Evolutionary conservation across 2,113 vertebrate species (phyloP).

Genomic region (Marmota monax): DNA sequence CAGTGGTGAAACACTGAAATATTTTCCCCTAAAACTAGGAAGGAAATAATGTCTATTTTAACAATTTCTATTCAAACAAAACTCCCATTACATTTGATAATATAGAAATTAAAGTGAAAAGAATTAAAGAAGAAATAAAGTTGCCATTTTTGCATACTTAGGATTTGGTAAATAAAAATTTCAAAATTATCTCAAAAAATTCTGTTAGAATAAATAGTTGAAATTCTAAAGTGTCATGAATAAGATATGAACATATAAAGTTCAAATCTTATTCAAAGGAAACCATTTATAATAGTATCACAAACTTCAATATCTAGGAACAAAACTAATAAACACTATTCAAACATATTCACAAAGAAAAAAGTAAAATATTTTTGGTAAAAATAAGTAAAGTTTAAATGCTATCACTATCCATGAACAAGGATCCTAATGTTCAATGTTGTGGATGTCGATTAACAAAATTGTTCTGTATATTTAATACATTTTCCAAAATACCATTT

Average conservation of each 20-base stretch:
- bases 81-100: neutral
- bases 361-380: neutral
- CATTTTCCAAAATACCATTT: neutral
- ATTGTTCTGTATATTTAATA: neutral
- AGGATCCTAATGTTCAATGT: neutral
- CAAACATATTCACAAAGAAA: neutral
- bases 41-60: neutral
- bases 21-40: neutral
- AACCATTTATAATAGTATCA: neutral
- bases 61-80: neutral
- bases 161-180: neutral
- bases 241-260: neutral
- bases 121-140: neutral
- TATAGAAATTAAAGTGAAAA: neutral
- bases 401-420: neutral
- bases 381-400: neutral
- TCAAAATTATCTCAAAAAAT: neutral
- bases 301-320: neutral
- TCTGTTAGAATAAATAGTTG: neutral
- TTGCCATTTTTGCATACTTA: neutral
- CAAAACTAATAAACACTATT: neutral
- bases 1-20: neutral
- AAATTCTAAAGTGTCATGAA: neutral
- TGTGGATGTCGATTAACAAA: neutral
- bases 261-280: neutral